These are phyloP conservation scores for Aphidius gifuensis DNA, from an alignment of 1,140 invertebrate genomes.

Conservation along the genomic window DNA sequence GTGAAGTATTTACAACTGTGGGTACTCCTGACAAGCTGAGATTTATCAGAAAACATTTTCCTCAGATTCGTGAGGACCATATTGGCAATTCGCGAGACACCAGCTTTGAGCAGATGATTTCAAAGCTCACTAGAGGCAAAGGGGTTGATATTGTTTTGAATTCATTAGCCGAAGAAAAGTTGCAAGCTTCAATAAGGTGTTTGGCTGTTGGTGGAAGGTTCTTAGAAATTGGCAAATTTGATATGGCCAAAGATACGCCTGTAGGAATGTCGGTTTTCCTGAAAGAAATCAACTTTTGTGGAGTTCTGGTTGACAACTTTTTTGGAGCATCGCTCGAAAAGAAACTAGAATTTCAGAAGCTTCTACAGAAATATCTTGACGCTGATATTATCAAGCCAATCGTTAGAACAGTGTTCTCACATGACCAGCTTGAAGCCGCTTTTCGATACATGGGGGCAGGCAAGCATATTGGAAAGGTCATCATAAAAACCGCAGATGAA, in stretches of 20 bases:
- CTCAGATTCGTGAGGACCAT: constrained; percentile 63
- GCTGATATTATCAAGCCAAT: constrained; percentile 55
- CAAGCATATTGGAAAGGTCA: constrained; percentile 71
- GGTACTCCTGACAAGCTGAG: constrained; percentile 69
- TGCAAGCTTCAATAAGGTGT: constrained; percentile 75
- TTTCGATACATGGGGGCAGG: constrained; percentile 67
- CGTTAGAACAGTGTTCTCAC: constrained; percentile 46
- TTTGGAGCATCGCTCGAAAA: constrained; percentile 49
- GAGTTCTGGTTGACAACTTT: constrained; percentile 67
- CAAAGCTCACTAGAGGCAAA: constrained; percentile 58
- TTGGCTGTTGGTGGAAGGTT: constrained; percentile 67
- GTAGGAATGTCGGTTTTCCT: constrained; percentile 74
- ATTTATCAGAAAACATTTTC: constrained; percentile 66
- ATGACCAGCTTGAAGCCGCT: constrained; percentile 52
- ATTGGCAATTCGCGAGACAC: constrained; percentile 72
- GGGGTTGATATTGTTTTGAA: constrained; percentile 79
- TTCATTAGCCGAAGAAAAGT: constrained; percentile 76
- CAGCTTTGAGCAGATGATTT: constrained; percentile 69
- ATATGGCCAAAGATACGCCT: constrained; percentile 64
- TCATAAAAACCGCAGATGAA: constrained; percentile 42
- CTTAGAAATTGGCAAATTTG: constrained; percentile 77
- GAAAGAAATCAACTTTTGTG: constrained; percentile 78
- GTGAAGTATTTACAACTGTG: constrained; percentile 70
- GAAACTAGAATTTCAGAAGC: constrained; percentile 33
- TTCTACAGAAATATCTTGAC: constrained; percentile 58